Base-by-base conservation (phyloP, 2,113 vertebrate genomes). In the Pituophis catenifer region DNA sequence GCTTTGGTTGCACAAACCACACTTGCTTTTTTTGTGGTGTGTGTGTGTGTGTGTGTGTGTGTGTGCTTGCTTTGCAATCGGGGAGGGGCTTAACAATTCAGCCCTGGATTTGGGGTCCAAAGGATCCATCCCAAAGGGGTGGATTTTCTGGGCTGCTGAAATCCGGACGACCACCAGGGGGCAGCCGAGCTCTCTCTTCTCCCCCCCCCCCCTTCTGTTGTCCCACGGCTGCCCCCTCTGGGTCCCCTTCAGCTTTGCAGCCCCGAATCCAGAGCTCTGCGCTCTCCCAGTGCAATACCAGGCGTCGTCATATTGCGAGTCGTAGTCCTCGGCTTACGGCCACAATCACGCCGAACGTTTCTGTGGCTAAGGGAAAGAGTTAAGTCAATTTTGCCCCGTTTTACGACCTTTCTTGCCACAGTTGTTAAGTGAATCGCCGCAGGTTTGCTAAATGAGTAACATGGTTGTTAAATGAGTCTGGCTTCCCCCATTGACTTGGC, bases 301-400 rank as follows among this genome's bases (percentile, higher is more conserved):
- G 1, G 1, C 5, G 0, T n/a, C 0, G 0, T 29, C 3, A 3
- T 62, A 58, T 58, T 23, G 59, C 26, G 9, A 62, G 10, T 65
- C 3, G 11, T 13, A 65, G 29, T n/a, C 65, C 65, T n/a, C 0
- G 5, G n/a, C 12, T n/a, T 70, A n/a, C 5, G 0, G 13, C 65
- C 65, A n/a, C 29, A n/a, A 15, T 6, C 4, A 1, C 13, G 29
- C 26, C 62, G 26, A 0, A 5, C 5, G 1, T 70, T n/a, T 70
- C 65, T 13, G 2, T n/a, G 15, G 65, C 29, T n/a, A 2, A 15
- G 65, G 6, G 12, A 70, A 70, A 15, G 29, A 70, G 1, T 65
- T 62, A 29, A 62, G 59, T n/a, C 29, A 70, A 1, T 15, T 65
- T n/a, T n/a, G 65, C 29, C 65, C 65, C 12, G 2, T n/a, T 70